Evolutionary conservation across 2,113 vertebrate genomes (phyloP).

Genomic region (Shinisaurus crocodilurus): DNA sequence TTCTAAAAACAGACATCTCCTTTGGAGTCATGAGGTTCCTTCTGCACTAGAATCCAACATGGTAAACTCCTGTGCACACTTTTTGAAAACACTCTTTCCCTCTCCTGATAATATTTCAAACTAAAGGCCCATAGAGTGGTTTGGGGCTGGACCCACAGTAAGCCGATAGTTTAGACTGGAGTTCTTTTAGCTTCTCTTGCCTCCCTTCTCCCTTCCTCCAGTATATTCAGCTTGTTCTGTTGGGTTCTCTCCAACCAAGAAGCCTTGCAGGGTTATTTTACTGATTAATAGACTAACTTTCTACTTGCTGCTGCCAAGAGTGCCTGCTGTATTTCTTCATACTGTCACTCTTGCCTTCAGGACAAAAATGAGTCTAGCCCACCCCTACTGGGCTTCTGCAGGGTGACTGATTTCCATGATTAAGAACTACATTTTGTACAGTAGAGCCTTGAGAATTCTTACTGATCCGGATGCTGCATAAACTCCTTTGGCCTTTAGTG

Average conservation of each 20-base stretch:
- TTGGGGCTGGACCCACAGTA: neutral
- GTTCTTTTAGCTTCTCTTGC: neutral
- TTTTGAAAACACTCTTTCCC: neutral
- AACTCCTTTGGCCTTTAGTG: neutral
- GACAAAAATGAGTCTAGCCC: conserved; percentile 14
- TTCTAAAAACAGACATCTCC: neutral
- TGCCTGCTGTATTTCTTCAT: conserved; percentile 52
- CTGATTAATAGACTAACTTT: conserved; percentile 67
- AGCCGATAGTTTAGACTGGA: neutral
- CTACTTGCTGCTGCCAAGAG: conserved; percentile 51
- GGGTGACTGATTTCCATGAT: neutral
- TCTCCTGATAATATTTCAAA: neutral
- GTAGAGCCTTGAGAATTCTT: neutral
- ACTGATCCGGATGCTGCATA: neutral
- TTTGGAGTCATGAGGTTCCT: neutral
- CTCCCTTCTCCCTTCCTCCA: neutral
- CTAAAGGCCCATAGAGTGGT: neutral
- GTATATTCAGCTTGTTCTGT: neutral
- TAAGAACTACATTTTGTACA: conserved; percentile 1
- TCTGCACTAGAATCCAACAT: neutral
- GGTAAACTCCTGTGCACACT: neutral
- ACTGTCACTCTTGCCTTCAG: conserved; percentile 45
- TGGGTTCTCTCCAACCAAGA: conserved; percentile 57
- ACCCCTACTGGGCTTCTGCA: neutral
- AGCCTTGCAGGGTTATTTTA: conserved; percentile 58